Evolutionary conservation across 2,888 invertebrate genomes (phyloP).

Genomic region (Agrilus mali): DNA sequence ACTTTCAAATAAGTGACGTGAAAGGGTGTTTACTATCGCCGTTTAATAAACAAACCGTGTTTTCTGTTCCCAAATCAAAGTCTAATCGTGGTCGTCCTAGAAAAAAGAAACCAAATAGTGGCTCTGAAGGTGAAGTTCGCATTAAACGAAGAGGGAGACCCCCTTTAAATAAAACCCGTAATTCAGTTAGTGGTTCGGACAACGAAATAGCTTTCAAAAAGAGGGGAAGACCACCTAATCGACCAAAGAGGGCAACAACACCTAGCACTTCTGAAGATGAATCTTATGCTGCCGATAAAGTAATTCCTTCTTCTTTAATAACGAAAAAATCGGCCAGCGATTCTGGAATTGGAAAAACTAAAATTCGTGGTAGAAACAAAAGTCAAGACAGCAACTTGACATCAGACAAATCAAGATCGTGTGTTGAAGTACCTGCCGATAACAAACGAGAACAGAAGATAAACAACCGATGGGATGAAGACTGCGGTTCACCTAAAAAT

Average conservation of each 20-base stretch:
- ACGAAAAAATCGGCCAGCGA: conserved; percentile 13
- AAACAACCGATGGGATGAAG: conserved; percentile 27
- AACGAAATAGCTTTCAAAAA: conserved; percentile 27
- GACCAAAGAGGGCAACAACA: conserved; percentile 20
- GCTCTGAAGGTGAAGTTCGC: conserved; percentile 22
- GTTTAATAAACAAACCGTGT: conserved; percentile 9
- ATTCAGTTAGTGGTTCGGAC: conserved; percentile 29
- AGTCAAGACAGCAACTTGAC: too few relatives aligned
- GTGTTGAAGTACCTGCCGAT: conserved; percentile 16
- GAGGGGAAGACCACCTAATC: conserved; percentile 19
- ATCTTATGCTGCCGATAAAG: too few relatives aligned
- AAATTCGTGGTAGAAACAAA: conserved; percentile 14
- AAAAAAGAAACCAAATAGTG: conserved; percentile 29
- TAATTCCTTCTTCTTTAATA: conserved; percentile 14
- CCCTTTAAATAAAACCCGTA: conserved; percentile 13
- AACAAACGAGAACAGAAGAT: conserved; percentile 13
- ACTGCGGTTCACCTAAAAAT: conserved; percentile 25
- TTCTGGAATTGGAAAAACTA: conserved; percentile 14
- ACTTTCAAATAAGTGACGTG: neutral
- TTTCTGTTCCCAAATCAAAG: conserved; percentile 19
- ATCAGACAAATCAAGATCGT: conserved; percentile 16
- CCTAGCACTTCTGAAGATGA: conserved; percentile 19
- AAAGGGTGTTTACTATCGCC: neutral
- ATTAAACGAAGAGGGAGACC: conserved; percentile 17
- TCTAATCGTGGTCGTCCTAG: conserved; percentile 33